Evolutionary conservation across 2,888 invertebrate genomes (phyloP), one percentile per base, ranked within the genome.

Genomic region (Lymantria dispar): DNA sequence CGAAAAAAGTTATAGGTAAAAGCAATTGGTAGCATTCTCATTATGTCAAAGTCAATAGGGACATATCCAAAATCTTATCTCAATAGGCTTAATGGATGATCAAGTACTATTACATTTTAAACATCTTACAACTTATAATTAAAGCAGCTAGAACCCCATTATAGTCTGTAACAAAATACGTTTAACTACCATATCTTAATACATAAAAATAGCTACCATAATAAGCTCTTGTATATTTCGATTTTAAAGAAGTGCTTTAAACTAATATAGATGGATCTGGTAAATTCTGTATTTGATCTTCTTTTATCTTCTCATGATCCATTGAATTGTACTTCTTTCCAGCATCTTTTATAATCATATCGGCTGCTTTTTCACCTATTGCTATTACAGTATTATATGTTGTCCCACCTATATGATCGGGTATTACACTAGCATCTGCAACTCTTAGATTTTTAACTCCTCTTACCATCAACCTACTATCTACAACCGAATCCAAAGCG

Each of bases 401-500:
- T n/a, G 11, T 8, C 0, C 50, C 54, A 11, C 50, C 15, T 11
- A 48, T 33, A 3, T 41, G 30, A 1, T 13, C 45, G 9, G 94
- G 94, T 89, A 94, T 78, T 0, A 74, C 57, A 45, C 80, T 79
- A 10, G 70, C 70, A 47, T 80, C 80, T 0, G 58, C 73, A 5
- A 78, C 74, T 10, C 76, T 62, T 3, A 77, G 45, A 7, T 45
- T 53, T 0, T 58, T 46, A 0, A 77, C 70, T 1, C 73, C 69
- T 3, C 43, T 47, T 0, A 77, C 76, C 1, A 48, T 52, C 1
- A 96, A 76, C 37, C 93, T 76, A 0, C 93, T 89, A 76, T 94
- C 94, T 0, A 95, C 94, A 0, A 96, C 95, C 0, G 94, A 92
- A 0, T 95, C 95, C 95, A 96, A 95, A 70, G 95, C 94, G 47